Percentiles rank a stretch among this genome's conserved stretches.
These are phyloP conservation scores for Drosophila ambigua DNA, from an alignment of 1,140 invertebrate genomes.

Conservation along the genomic window DNA sequence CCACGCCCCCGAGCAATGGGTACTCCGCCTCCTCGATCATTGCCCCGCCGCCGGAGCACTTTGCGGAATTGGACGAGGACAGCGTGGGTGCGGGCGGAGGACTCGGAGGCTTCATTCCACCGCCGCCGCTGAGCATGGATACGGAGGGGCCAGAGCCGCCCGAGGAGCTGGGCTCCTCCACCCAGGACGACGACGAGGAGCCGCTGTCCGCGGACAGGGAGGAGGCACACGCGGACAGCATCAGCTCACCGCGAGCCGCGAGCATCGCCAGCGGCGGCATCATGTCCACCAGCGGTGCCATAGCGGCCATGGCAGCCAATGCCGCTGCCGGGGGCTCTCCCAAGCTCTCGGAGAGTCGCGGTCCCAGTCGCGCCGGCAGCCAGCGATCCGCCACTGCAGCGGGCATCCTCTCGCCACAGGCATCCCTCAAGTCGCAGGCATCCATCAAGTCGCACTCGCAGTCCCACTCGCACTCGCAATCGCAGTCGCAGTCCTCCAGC, in stretches of 20 bases:
- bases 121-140: conserved; percentile 37
- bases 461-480: conserved; percentile 17
- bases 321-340: conserved; percentile 30
- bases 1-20: conserved; percentile 79
- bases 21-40: conserved; percentile 80
- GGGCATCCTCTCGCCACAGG: conserved; percentile 56
- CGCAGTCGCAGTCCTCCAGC: neutral
- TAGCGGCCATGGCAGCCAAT: conserved; percentile 26
- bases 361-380: conserved; percentile 71
- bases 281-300: conserved; percentile 56
- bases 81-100: neutral
- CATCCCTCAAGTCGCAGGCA: conserved; percentile 60
- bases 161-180: neutral
- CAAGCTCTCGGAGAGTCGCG: conserved; percentile 59
- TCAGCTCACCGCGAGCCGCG: conserved; percentile 63
- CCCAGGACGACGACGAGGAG: conserved; percentile 60
- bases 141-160: conserved; percentile 31
- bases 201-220: conserved; percentile 65
- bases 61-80: conserved; percentile 69
- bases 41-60: conserved; percentile 73
- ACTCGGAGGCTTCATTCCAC: conserved; percentile 56
- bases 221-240: conserved; percentile 55
- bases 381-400: conserved; percentile 43
- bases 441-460: conserved; percentile 38
- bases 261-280: conserved; percentile 68